These are phyloP conservation scores for Epizoanthus stellaris DNA, from an alignment of 92 coral and sea anemone species.

Conservation along the genomic window DNA sequence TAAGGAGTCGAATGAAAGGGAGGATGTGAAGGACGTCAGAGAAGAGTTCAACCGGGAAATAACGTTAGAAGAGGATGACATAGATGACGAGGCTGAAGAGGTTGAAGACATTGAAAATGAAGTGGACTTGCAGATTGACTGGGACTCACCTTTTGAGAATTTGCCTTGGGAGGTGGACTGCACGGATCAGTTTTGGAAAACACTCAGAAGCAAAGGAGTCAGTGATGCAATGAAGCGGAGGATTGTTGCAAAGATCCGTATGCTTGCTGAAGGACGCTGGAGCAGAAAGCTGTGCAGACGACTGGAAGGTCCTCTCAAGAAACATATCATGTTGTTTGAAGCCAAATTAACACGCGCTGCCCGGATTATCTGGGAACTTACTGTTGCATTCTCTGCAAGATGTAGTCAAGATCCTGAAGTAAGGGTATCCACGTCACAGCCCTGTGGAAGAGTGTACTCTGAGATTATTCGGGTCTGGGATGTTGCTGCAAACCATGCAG, in stretches of 20 bases:
- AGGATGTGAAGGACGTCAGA: background rate
- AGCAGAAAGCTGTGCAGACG: slow-evolving; percentile 23
- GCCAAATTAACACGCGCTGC: slow-evolving; percentile 40
- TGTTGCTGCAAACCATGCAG: slow-evolving; percentile 46
- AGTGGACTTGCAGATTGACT: slow-evolving; percentile 37
- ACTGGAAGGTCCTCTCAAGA: slow-evolving; percentile 30
- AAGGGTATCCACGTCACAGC: slow-evolving; percentile 3
- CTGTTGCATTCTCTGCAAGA: slow-evolving; percentile 49
- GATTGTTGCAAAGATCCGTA: slow-evolving; percentile 33
- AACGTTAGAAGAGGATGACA: slow-evolving; percentile 7
- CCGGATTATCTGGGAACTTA: slow-evolving; percentile 41
- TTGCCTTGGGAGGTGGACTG: slow-evolving; percentile 94
- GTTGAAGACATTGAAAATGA: background rate
- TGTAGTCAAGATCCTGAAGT: slow-evolving; percentile 35
- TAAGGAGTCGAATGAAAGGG: background rate
- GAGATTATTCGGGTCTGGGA: slow-evolving; percentile 61
- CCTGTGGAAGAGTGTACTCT: slow-evolving; percentile 41
- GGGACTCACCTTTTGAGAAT: slow-evolving; percentile 70
- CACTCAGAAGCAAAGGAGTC: slow-evolving; percentile 28
- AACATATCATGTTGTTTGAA: slow-evolving; percentile 36
- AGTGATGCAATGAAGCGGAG: slow-evolving; percentile 17
- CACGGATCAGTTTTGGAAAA: slow-evolving; percentile 38
- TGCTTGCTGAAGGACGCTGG: slow-evolving; percentile 42
- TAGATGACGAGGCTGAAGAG: slow-evolving; percentile 33
- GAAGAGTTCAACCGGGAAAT: background rate